phyloP scores from a whole-genome alignment of 2,113 vertebrate species.

The Aspidoscelis tigris region DNA sequence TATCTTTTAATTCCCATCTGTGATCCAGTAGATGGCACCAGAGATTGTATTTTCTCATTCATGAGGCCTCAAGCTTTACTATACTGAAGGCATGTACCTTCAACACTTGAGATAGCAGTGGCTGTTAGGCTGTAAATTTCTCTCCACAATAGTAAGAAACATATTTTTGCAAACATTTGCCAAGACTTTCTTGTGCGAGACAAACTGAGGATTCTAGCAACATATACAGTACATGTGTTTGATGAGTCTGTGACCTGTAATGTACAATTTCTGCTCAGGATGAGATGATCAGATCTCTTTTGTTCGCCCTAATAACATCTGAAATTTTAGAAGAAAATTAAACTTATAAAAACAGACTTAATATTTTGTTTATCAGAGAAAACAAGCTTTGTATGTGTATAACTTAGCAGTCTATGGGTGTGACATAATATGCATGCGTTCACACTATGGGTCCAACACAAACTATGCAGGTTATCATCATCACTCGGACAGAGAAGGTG shows the following conservation, averaged over 20 bases:
- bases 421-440: too few species aligned
- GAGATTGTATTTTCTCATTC: conserved; percentile 52
- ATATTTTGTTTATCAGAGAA: neutral
- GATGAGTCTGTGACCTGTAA: neutral
- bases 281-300: neutral
- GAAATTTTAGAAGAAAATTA: neutral
- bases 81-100: conserved; percentile 27
- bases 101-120: conserved; percentile 56
- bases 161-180: neutral
- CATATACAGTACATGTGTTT: neutral
- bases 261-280: neutral
- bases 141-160: conserved; percentile 7
- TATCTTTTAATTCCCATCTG: neutral
- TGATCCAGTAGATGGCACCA: conserved; percentile 77
- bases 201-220: neutral
- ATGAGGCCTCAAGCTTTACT: neutral
- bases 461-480: too few species aligned
- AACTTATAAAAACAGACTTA: neutral
- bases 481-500: too few species aligned
- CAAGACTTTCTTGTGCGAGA: neutral
- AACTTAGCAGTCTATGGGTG: too few species aligned
- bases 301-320: neutral
- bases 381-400: neutral
- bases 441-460: too few species aligned
- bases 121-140: conserved; percentile 35